Conservation (phyloP, 2,797 vertebrate species). For the Parauchenoglanis ngamensis region DNA sequence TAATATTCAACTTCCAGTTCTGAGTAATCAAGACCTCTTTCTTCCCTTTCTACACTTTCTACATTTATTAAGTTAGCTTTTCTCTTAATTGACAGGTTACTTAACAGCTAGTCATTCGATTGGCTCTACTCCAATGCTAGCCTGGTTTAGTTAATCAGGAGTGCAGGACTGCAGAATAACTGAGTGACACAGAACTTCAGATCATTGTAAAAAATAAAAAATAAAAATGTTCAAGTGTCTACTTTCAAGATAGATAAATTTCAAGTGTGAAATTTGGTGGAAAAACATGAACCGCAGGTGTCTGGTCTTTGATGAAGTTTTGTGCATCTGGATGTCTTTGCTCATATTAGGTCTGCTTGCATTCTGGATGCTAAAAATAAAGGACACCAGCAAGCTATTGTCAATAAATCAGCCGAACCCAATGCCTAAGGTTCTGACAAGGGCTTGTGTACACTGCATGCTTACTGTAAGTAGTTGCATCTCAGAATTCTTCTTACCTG, state of each 20-base stretch:
- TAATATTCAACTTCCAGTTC: slow-evolving; percentile 55
- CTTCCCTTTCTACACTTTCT: neutral
- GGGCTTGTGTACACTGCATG: neutral
- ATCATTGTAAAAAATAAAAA: neutral
- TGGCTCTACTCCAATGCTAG: neutral
- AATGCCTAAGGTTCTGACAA: slow-evolving; percentile 10
- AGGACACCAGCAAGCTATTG: neutral
- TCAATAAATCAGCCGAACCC: slow-evolving; percentile 4
- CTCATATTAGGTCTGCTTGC: neutral
- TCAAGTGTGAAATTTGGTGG: neutral
- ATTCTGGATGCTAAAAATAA: neutral
- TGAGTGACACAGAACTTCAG: neutral
- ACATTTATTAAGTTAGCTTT: neutral
- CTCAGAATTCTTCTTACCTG: slow-evolving; percentile 35
- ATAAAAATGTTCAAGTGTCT: neutral
- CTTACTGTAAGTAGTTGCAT: slow-evolving; percentile 26
- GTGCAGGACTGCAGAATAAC: neutral
- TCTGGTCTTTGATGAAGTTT: neutral
- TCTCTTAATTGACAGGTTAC: neutral
- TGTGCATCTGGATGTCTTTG: neutral
- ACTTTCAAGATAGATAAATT: neutral
- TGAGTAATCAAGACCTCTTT: slow-evolving; percentile 57
- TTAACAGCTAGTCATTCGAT: slow-evolving; percentile 47
- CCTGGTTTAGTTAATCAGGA: neutral
- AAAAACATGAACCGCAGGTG: neutral